phyloP scores from a whole-genome alignment of 2,888 invertebrate genomes.

The Podabrus alpinus region DNA sequence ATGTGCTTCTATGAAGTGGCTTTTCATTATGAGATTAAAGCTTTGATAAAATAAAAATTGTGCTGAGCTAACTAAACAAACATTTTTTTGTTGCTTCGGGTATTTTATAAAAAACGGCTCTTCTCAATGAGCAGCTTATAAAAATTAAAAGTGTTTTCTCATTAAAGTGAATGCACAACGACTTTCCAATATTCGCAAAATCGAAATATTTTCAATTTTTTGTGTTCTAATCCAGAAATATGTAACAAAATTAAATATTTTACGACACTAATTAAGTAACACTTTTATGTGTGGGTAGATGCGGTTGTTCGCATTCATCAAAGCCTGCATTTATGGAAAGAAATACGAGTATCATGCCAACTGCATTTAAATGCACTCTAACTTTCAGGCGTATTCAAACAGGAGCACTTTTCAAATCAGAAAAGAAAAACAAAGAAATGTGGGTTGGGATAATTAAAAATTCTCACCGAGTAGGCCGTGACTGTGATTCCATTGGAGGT shows the following conservation, averaged over 20 bases:
- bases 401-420: slow-evolving; percentile 50
- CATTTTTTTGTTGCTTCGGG: not conserved
- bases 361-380: slow-evolving; percentile 45
- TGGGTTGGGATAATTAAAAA: slow-evolving; percentile 57
- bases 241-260: not conserved
- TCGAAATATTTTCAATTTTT: not conserved
- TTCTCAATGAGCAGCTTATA: not conserved
- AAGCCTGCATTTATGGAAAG: slow-evolving; percentile 19
- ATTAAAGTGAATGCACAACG: too few relatives aligned
- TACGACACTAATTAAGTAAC: not conserved
- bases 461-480: slow-evolving; percentile 47
- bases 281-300: slow-evolving; percentile 2
- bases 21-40: not conserved
- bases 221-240: not conserved
- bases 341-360: slow-evolving; percentile 27
- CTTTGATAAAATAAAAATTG: not conserved
- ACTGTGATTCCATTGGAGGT: slow-evolving; percentile 47
- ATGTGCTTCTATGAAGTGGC: not conserved
- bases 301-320: slow-evolving; percentile 24
- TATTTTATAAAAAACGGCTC: not conserved
- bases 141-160: not conserved
- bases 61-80: not conserved
- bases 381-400: slow-evolving; percentile 40
- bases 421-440: slow-evolving; percentile 53
- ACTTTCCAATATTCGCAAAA: not conserved